Percentiles rank a stretch among this genome's conserved stretches.
These are phyloP conservation scores for Oryzias celebensis DNA, from an alignment of 2,113 vertebrate species.

Conservation along the genomic window DNA sequence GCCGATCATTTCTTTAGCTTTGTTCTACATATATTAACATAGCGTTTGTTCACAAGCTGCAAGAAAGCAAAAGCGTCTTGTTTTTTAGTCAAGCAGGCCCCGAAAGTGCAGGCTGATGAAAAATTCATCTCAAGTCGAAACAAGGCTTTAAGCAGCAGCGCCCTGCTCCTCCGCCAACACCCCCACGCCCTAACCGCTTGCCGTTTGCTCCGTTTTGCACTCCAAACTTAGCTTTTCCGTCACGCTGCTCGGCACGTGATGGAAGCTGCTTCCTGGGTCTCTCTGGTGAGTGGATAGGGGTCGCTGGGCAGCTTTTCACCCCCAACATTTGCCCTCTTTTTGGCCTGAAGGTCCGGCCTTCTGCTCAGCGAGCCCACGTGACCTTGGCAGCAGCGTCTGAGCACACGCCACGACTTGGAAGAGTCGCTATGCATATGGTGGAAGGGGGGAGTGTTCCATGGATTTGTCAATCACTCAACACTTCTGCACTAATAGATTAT, in stretches of 20 bases:
- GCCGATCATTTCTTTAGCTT: background rate
- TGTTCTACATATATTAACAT: background rate
- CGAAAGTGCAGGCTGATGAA: constrained; percentile 48
- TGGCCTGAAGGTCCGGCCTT: constrained; percentile 46
- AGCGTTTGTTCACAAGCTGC: background rate
- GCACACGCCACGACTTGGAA: constrained; percentile 51
- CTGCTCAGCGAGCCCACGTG: constrained; percentile 51
- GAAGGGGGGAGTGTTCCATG: constrained; percentile 8
- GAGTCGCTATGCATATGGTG: constrained; percentile 27
- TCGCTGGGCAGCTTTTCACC: constrained; percentile 18
- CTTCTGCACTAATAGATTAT: too few relatives aligned
- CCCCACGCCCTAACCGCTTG: background rate
- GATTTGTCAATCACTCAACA: too few relatives aligned
- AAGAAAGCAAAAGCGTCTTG: constrained; percentile 16
- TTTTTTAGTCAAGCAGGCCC: constrained; percentile 23
- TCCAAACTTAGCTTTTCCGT: background rate
- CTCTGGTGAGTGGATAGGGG: background rate
- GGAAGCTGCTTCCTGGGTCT: background rate
- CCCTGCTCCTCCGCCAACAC: background rate
- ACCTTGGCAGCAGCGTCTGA: constrained; percentile 30
- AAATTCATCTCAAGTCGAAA: constrained; percentile 46
- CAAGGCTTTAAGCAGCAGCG: constrained; percentile 23
- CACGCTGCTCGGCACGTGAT: background rate
- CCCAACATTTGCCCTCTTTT: constrained; percentile 42
- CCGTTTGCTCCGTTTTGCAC: constrained; percentile 2